phyloP scores from a whole-genome alignment of 2,797 vertebrate species.

The Gastrophryne carolinensis region DNA sequence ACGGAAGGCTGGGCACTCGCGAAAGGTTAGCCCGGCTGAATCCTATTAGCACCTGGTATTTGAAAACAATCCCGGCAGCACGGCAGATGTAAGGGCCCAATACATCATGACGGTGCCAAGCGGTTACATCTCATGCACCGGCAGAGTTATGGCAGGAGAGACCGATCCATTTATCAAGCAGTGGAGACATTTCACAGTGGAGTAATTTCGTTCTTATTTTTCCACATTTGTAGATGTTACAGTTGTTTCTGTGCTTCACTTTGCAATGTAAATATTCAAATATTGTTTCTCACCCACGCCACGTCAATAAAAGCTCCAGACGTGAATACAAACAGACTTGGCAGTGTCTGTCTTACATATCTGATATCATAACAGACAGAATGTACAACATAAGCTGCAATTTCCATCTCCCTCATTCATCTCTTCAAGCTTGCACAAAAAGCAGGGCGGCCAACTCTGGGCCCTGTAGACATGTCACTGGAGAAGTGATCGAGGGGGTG shows the following conservation, averaged over 20 bases:
- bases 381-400: slow-evolving; percentile 5
- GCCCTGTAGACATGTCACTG: no score
- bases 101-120: slow-evolving; percentile 6
- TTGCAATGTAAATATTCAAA: slow-evolving; percentile 30
- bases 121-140: not conserved
- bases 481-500: no score
- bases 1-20: slow-evolving; percentile 35
- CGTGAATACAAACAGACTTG: slow-evolving; percentile 22
- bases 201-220: not conserved
- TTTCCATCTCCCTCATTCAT: slow-evolving; percentile 5
- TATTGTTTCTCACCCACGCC: slow-evolving; percentile 8
- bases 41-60: slow-evolving; percentile 39
- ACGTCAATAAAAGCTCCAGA: not conserved
- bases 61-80: slow-evolving; percentile 37
- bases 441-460: no score
- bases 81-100: slow-evolving; percentile 20
- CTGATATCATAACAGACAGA: slow-evolving; percentile 19
- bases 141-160: slow-evolving; percentile 4
- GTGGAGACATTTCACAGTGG: slow-evolving; percentile 4
- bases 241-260: not conserved
- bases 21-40: slow-evolving; percentile 38
- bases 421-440: slow-evolving; percentile 8
- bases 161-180: slow-evolving; percentile 22
- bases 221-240: not conserved
- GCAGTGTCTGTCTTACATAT: slow-evolving; percentile 21